A percentile compares a stretch with the other conserved stretches of the same genome.
These are phyloP conservation scores for Dermatemys mawii DNA, from an alignment of 2,113 vertebrate species.

Conservation along the genomic window DNA sequence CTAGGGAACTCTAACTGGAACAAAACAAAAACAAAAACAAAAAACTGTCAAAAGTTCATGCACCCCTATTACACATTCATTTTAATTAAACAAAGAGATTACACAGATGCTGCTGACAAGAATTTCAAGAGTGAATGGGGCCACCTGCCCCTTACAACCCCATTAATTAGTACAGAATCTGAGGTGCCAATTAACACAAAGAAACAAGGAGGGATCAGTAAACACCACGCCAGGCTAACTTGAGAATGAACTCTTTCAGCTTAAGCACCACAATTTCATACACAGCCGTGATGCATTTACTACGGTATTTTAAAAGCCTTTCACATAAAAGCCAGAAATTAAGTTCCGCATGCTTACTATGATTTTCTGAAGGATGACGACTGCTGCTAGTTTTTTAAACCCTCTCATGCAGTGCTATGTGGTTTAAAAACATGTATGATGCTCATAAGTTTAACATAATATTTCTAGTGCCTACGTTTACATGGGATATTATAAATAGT, in stretches of 20 bases:
- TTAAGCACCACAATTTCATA: background rate
- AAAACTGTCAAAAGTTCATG: conserved; percentile 87
- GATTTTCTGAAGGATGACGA: background rate
- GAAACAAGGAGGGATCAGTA: conserved; percentile 71
- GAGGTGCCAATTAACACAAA: conserved; percentile 89
- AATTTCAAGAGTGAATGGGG: conserved; percentile 88
- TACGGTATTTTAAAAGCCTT: background rate
- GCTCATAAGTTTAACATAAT: background rate
- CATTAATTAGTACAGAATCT: conserved; percentile 87
- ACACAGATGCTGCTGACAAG: conserved; percentile 86
- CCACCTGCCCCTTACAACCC: conserved; percentile 88
- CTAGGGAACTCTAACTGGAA: conserved; percentile 77
- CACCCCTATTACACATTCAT: conserved; percentile 85
- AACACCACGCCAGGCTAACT: conserved; percentile 66
- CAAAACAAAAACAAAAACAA: conserved; percentile 37
- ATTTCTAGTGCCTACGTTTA: background rate
- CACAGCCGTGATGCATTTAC: background rate
- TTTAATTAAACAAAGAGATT: conserved; percentile 92
- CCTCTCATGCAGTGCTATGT: background rate
- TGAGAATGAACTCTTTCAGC: conserved; percentile 73
- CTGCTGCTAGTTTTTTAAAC: background rate
- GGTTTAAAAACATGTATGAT: background rate
- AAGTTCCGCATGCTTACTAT: rapidly evolving
- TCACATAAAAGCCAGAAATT: background rate
- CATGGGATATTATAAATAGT: background rate